Conservation (phyloP, 2,113 vertebrate species). For the Catharus minimus region DNA sequence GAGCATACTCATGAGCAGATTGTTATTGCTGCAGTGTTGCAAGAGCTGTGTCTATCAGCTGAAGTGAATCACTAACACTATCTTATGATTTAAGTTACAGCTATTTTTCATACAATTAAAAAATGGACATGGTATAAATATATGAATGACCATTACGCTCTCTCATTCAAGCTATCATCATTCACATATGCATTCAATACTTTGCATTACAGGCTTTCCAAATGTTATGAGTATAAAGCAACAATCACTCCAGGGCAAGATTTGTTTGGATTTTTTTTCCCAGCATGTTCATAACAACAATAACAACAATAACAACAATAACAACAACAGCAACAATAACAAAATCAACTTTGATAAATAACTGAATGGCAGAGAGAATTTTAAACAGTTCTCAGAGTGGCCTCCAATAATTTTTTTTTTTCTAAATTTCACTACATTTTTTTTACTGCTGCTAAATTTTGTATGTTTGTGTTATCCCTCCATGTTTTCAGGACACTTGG, state of each 20-base stretch:
- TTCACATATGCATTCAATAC: slow-evolving; percentile 29
- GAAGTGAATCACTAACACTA: slow-evolving; percentile 3
- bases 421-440: background rate
- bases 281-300: slow-evolving; percentile 20
- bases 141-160: background rate
- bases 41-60: slow-evolving; percentile 9
- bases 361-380: slow-evolving; percentile 9
- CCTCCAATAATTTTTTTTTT: background rate
- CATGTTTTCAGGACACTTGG: background rate
- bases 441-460: background rate
- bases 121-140: slow-evolving; percentile 16
- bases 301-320: background rate
- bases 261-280: slow-evolving; percentile 2
- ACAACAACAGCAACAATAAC: background rate
- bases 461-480: background rate
- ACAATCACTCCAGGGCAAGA: slow-evolving; percentile 47
- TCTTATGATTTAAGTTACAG: slow-evolving; percentile 34
- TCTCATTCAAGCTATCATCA: slow-evolving; percentile 20
- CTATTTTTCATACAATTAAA: slow-evolving; percentile 54
- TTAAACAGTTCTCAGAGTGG: background rate
- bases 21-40: background rate
- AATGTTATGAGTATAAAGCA: slow-evolving; percentile 47
- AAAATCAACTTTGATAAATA: slow-evolving; percentile 8
- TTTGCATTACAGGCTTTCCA: slow-evolving; percentile 36
- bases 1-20: slow-evolving; percentile 16